Conservation (phyloP, 2,113 vertebrate genomes). For the Paradisaea rubra region DNA sequence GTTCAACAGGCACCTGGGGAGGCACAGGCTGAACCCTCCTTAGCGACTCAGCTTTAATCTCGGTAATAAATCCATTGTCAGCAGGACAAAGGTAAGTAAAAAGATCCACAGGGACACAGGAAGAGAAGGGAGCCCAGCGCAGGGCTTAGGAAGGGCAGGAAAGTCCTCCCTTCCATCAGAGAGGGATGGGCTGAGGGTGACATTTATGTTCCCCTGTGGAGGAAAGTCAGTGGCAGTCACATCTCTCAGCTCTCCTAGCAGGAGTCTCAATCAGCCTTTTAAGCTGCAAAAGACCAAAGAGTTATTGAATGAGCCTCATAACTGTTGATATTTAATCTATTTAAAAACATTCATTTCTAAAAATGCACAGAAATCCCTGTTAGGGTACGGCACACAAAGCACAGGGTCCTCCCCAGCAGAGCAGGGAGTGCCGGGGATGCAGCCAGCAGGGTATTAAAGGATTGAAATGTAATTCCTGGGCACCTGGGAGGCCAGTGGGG, state of each 20-base stretch:
- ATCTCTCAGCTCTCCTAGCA: accelerated
- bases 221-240: neutral
- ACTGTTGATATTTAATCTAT: neutral
- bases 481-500: neutral
- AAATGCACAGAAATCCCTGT: neutral
- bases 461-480: neutral
- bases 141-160: neutral
- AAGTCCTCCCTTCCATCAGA: neutral
- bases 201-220: neutral
- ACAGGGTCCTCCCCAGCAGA: neutral
- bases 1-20: neutral
- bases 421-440: accelerated
- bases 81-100: neutral
- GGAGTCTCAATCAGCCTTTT: neutral
- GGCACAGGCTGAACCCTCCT: neutral
- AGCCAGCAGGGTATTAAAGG: neutral
- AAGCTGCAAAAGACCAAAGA: neutral
- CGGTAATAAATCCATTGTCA: neutral
- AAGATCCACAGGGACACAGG: neutral
- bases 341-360: neutral
- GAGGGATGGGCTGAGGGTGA: neutral
- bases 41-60: neutral
- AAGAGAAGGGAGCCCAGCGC: neutral
- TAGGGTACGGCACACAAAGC: neutral
- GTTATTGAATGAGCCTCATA: accelerated